Evolutionary conservation across 1,140 invertebrate species (phyloP), one percentile per base, ranked within the genome.

Genomic region (Diorhabda elongata): DNA sequence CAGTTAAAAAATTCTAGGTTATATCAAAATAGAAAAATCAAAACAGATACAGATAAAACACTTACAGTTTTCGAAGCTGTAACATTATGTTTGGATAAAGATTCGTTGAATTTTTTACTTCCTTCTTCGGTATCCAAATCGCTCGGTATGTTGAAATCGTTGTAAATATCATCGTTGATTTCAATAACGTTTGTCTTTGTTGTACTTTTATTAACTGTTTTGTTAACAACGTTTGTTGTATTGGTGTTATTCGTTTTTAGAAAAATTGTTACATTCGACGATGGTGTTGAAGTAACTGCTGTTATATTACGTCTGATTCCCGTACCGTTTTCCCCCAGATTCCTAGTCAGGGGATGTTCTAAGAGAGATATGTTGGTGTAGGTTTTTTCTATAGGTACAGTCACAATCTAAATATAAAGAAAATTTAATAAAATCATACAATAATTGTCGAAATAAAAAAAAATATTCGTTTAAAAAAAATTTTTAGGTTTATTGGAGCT

Each of bases 51-150:
- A 63, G 61, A 63, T 26, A 26, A 26, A n/a, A 71, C 76, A 72
- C 66, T 75, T 72, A 76, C 75, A 8, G 66, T 76, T 59, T 81
- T 76, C 2, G 75, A 81, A 45, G 77, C 80, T 2, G 82, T 85
- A 44, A 86, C 84, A 59, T 86, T 85, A 67, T 86, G 80, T 26
- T 83, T 75, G 0, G 71, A 61, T 9, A 86, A 70, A 0, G 82
- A 84, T 26, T 80, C 82, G 9, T 85, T 71, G 42, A 76, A 67
- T 6, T 84, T 69, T 5, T 73, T 68, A 56, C 59, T 69, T 11
- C 59, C 62, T 44, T 56, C 45, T 61, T 67, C 66, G 3, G 62
- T 61, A 41, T 64, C 62, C 9, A 63, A 61, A 26, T 59, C 69
- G 57, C 64, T 60, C 9, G 58, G 66, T 7, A 71, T 73, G 65